A percentile compares a stretch with the other conserved stretches of the same genome.
Conservation (phyloP, 35 echinoderm and acorn worm genomes). For the Lytechinus variegatus region DNA sequence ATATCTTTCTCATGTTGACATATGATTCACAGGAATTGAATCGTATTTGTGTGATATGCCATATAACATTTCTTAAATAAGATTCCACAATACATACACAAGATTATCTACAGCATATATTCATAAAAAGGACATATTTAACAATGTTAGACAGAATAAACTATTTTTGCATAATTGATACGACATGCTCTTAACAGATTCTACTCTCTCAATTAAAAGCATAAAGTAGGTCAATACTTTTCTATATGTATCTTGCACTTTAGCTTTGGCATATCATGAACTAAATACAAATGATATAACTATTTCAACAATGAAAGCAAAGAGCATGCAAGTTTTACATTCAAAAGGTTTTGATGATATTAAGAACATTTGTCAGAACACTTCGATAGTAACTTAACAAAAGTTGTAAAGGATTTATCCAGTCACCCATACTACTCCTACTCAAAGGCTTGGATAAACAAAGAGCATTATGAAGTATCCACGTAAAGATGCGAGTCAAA, state of each 20-base stretch:
- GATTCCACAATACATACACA: not conserved
- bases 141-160: not conserved
- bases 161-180: slow-evolving; percentile 15
- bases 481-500: not conserved
- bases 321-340: not conserved
- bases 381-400: not conserved
- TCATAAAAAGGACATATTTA: not conserved
- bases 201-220: not conserved
- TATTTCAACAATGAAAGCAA: not conserved
- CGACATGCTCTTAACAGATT: not conserved
- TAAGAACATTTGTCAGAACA: not conserved
- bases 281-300: not conserved
- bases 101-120: not conserved
- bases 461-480: not conserved
- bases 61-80: not conserved
- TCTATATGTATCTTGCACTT: not conserved
- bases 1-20: not conserved
- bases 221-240: not conserved
- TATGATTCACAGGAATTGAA: not conserved
- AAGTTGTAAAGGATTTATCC: not conserved
- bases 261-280: not conserved
- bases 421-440: not conserved
- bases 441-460: not conserved
- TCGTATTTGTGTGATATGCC: not conserved
- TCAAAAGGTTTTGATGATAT: not conserved